These are phyloP conservation scores for Jordanella pulchra DNA, from an alignment of 2,797 vertebrate genomes.

Conservation along the genomic window DNA sequence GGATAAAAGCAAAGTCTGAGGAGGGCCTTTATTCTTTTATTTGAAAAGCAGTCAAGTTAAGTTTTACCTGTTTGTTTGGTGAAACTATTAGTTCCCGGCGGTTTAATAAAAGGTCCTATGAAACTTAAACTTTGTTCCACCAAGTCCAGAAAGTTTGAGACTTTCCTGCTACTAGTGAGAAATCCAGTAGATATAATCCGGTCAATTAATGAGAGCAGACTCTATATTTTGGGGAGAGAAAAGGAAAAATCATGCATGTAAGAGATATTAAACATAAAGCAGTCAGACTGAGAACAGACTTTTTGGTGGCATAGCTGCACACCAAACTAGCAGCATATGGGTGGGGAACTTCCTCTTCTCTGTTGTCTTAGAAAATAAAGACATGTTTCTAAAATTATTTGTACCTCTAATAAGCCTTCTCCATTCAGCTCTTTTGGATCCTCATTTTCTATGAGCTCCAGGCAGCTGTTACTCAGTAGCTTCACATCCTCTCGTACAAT, in stretches of 20 bases:
- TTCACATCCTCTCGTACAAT: background rate
- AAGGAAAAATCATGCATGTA: conserved; percentile 9
- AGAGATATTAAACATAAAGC: conserved; percentile 22
- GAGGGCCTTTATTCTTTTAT: background rate
- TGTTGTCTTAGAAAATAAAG: background rate
- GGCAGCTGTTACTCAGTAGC: conserved; percentile 43
- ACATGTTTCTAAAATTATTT: background rate
- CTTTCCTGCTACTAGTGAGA: conserved; percentile 43
- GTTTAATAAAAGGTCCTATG: conserved; percentile 38
- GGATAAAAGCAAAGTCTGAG: background rate
- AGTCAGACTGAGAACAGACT: conserved; percentile 34
- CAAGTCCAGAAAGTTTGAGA: conserved; percentile 63
- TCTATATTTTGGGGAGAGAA: conserved; percentile 50
- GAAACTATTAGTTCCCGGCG: conserved; percentile 6
- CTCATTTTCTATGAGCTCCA: conserved; percentile 21
- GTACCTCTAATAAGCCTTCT: conserved; percentile 64
- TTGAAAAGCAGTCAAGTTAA: background rate
- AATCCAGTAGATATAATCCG: conserved; percentile 32
- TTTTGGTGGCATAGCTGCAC: conserved; percentile 23
- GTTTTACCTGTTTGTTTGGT: conserved; percentile 57
- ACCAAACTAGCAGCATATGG: conserved; percentile 11
- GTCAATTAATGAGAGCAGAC: conserved; percentile 59
- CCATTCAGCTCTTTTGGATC: conserved; percentile 8
- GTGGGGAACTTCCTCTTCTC: conserved; percentile 23
- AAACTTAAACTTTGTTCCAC: conserved; percentile 65